Conservation (phyloP, 2,888 invertebrate species). For the Isotomurus palustris region DNA sequence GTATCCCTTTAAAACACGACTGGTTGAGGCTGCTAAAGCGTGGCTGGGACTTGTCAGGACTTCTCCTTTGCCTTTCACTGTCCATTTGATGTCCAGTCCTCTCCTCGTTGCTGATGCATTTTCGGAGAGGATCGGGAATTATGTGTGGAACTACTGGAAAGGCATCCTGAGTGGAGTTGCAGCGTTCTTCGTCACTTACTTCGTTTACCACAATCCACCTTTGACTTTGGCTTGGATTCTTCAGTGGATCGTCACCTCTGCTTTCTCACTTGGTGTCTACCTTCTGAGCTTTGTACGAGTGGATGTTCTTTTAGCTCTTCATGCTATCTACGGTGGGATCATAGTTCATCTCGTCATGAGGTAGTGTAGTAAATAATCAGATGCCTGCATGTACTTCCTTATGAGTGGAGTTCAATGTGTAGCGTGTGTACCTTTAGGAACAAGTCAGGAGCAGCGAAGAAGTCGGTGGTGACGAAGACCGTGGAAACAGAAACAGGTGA, state of each 20-base stretch:
- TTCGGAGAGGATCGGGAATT: conserved; percentile 68
- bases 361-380: too few species aligned
- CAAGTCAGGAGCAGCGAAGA: background rate
- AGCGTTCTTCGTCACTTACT: conserved; percentile 55
- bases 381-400: too few species aligned
- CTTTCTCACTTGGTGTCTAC: conserved; percentile 12
- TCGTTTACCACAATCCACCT: conserved; percentile 70
- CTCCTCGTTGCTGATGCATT: conserved; percentile 68
- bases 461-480: background rate
- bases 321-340: conserved; percentile 28
- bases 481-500: background rate
- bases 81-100: conserved; percentile 60
- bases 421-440: too few species aligned
- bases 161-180: conserved; percentile 54
- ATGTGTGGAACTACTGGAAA: conserved; percentile 64
- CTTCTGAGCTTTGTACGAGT: conserved; percentile 38
- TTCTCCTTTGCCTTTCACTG: conserved; percentile 35
- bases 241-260: conserved; percentile 52
- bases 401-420: too few species aligned
- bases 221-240: conserved; percentile 58
- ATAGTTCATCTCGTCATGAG: conserved; percentile 22
- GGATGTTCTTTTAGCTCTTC: conserved; percentile 31
- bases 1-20: conserved; percentile 85
- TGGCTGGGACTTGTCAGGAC: conserved; percentile 32
- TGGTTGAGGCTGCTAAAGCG: conserved; percentile 26